Percentiles rank a stretch among this genome's conserved stretches.
These are phyloP conservation scores for Ips typographus DNA, from an alignment of 1,140 invertebrate species.

Conservation along the genomic window DNA sequence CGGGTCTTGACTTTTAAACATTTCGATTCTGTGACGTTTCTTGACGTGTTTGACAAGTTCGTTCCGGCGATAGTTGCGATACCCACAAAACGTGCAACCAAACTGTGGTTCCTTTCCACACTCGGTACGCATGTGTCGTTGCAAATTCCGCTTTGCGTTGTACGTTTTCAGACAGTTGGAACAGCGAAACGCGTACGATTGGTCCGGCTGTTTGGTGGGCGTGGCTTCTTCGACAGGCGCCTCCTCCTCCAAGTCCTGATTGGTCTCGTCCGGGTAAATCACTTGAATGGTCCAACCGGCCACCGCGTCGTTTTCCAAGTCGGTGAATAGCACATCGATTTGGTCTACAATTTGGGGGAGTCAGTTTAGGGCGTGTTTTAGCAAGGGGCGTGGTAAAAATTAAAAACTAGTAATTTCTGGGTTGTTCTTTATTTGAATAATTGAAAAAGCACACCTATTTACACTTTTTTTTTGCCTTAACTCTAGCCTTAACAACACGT, in stretches of 20 bases:
- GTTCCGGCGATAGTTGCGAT: constrained; percentile 43
- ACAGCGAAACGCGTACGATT: constrained; percentile 33
- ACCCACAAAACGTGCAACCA: constrained; percentile 51
- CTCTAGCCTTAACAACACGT: too few species aligned
- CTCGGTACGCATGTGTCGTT: constrained; percentile 56
- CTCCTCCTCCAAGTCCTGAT: neutral
- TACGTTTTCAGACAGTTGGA: constrained; percentile 52
- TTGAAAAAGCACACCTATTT: neutral
- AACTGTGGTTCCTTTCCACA: constrained; percentile 60
- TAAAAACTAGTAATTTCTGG: too few species aligned
- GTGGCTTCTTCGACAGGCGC: constrained; percentile 20
- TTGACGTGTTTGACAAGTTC: constrained; percentile 55
- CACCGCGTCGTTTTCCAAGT: constrained; percentile 12
- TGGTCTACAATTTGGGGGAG: constrained; percentile 17
- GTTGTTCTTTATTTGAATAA: too few species aligned
- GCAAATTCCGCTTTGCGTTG: constrained; percentile 56
- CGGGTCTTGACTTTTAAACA: neutral
- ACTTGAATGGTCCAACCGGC: constrained; percentile 44
- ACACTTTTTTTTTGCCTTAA: neutral
- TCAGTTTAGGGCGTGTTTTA: too few species aligned
- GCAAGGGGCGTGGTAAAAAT: too few species aligned
- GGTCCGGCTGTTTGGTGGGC: too few species aligned
- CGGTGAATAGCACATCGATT: constrained; percentile 21
- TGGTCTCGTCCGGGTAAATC: constrained; percentile 39
- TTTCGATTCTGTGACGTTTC: constrained; percentile 54